Evolutionary conservation across 2,888 invertebrate species (phyloP).

Genomic region (Dynastes maya): DNA sequence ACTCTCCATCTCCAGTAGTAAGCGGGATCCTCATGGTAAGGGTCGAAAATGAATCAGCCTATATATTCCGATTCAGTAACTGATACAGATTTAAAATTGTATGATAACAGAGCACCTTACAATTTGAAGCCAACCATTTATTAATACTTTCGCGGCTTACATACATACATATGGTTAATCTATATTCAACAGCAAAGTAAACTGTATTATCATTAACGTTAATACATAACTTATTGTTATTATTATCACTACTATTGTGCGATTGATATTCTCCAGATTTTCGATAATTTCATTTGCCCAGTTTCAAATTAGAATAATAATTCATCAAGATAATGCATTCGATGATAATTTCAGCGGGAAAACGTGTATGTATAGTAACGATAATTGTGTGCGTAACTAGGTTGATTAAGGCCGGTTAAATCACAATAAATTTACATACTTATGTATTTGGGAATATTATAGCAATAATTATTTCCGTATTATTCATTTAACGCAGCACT

Average conservation of each 20-base stretch:
- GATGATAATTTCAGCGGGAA: constrained; percentile 42
- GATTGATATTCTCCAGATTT: constrained; percentile 15
- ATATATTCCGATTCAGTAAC: too few species aligned
- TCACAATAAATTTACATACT: background rate
- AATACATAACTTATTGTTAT: background rate
- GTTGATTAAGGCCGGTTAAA: background rate
- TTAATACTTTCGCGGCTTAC: constrained; percentile 15
- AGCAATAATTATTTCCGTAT: background rate
- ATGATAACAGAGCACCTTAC: background rate
- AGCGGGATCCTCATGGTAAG: too few species aligned
- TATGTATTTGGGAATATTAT: background rate
- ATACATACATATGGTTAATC: background rate
- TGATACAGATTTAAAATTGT: too few species aligned
- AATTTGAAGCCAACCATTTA: constrained; percentile 2
- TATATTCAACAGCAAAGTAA: constrained; percentile 50
- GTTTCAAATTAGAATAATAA: constrained; percentile 47
- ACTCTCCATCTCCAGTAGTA: too few species aligned
- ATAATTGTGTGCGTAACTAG: background rate
- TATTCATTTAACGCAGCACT: background rate
- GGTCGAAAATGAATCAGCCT: too few species aligned
- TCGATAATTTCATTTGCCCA: constrained; percentile 41
- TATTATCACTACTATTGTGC: background rate
- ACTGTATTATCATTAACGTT: constrained; percentile 55
- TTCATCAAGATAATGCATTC: constrained; percentile 54
- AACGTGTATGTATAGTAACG: background rate